phyloP scores from a whole-genome alignment of 2,797 vertebrate species.

The Buphagus erythrorhynchus region DNA sequence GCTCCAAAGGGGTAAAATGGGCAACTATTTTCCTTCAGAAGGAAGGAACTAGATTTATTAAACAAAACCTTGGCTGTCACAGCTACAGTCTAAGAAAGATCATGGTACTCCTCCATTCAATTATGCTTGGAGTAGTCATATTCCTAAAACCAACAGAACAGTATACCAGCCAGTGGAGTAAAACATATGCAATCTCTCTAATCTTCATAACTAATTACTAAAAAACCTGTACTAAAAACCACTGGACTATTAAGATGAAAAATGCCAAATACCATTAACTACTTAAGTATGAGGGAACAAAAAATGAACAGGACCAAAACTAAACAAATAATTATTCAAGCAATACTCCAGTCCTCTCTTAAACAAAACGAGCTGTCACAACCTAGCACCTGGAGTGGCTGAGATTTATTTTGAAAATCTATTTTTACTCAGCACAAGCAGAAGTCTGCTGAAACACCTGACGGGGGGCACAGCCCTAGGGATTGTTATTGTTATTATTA shows the following conservation, averaged over 20 bases:
- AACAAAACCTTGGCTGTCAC: not conserved
- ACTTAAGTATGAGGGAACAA: rapidly evolving
- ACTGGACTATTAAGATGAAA: not conserved
- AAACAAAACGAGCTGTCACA: not conserved
- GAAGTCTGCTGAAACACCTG: too few species aligned
- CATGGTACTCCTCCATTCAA: not conserved
- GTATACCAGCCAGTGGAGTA: not conserved
- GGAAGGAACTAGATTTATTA: not conserved
- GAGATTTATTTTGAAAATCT: not conserved
- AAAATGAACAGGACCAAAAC: not conserved
- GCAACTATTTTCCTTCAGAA: not conserved
- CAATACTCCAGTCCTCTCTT: not conserved
- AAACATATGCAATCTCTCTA: not conserved
- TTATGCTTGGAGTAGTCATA: not conserved
- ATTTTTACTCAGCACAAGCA: not conserved
- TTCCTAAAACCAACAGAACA: not conserved
- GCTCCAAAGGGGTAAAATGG: not conserved
- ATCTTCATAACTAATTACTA: not conserved
- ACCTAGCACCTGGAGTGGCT: not conserved
- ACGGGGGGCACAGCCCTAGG: too few species aligned
- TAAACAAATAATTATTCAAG: not conserved
- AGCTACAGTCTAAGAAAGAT: not conserved
- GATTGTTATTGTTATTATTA: too few species aligned
- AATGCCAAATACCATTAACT: not conserved
- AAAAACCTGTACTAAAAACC: not conserved